A percentile compares a stretch with the other conserved stretches of the same genome.
Evolutionary conservation across 2,797 vertebrate species (phyloP).

Genomic region (Gymnoscopelus braueri): DNA sequence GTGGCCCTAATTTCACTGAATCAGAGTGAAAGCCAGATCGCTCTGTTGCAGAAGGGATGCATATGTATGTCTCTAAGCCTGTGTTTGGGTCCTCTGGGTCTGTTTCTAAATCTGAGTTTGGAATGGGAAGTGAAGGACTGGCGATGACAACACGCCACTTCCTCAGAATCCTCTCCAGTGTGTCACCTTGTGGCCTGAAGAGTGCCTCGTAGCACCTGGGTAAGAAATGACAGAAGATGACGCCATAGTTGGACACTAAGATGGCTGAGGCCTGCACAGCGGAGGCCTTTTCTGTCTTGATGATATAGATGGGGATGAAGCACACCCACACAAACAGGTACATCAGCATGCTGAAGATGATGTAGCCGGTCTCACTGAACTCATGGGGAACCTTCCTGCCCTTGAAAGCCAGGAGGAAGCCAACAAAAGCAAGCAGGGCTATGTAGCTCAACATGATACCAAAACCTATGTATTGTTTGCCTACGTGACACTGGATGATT

Average conservation of each 20-base stretch:
- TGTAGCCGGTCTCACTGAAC: constrained; percentile 70
- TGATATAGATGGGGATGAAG: constrained; percentile 75
- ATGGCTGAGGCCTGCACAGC: constrained; percentile 73
- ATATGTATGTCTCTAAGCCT: not conserved
- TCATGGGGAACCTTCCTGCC: constrained; percentile 68
- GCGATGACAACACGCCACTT: constrained; percentile 11
- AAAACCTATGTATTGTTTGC: constrained; percentile 58
- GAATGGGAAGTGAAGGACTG: not conserved
- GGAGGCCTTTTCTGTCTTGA: constrained; percentile 40
- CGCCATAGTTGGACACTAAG: constrained; percentile 72
- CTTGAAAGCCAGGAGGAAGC: constrained; percentile 75
- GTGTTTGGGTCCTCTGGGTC: not conserved
- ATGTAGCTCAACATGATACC: constrained; percentile 72
- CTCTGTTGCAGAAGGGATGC: not conserved
- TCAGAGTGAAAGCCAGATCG: not conserved
- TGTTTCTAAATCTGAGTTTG: not conserved
- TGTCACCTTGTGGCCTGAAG: constrained; percentile 22
- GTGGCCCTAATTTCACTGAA: not conserved
- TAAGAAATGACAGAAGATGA: constrained; percentile 77
- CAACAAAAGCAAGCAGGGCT: constrained; percentile 63
- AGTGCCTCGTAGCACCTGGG: constrained; percentile 67
- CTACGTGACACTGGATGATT: constrained; percentile 58
- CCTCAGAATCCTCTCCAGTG: constrained; percentile 25
- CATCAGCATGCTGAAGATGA: constrained; percentile 79
- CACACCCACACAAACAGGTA: constrained; percentile 79